A percentile compares a stretch with the other conserved stretches of the same genome.
These are phyloP conservation scores for Enteromius afrohamiltoni DNA, from an alignment of 2,797 vertebrate species.

Conservation along the genomic window DNA sequence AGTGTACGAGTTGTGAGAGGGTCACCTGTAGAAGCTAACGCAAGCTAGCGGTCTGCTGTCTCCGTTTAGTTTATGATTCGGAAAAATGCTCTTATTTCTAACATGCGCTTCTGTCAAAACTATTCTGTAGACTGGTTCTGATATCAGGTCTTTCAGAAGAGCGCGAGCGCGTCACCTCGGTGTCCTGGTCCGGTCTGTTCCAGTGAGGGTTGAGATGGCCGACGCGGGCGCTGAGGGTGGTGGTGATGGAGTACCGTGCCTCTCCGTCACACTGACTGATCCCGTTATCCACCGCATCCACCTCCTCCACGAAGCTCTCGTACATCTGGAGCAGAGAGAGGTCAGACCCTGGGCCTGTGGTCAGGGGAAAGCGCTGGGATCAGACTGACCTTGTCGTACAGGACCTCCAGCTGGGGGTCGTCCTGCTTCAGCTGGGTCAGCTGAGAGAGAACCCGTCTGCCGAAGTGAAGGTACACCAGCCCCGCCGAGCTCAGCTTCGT, in stretches of 20 bases:
- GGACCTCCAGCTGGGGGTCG: conserved; percentile 76
- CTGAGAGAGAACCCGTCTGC: conserved; percentile 80
- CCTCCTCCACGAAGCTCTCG: conserved; percentile 93
- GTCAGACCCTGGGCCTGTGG: neutral
- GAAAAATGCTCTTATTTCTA: too few relatives aligned
- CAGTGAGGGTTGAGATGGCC: conserved; percentile 88
- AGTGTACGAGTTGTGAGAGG: too few relatives aligned
- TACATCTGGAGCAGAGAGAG: conserved; percentile 81
- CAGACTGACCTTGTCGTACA: conserved; percentile 87
- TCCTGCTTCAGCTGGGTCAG: conserved; percentile 79
- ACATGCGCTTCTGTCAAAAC: neutral
- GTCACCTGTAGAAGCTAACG: neutral
- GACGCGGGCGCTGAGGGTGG: conserved; percentile 87
- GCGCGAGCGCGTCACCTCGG: too few relatives aligned
- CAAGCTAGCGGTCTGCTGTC: neutral
- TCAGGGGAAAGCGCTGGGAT: neutral
- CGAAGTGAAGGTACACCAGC: conserved; percentile 91
- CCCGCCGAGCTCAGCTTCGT: conserved; percentile 96
- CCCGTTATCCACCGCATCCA: conserved; percentile 94
- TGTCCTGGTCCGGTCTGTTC: conserved; percentile 90
- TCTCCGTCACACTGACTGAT: conserved; percentile 87
- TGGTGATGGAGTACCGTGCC: conserved; percentile 83
- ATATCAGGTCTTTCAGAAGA: too few relatives aligned
- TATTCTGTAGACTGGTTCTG: too few relatives aligned
- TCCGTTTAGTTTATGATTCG: neutral